A percentile compares a stretch with the other conserved stretches of the same genome.
These are phyloP conservation scores for Takifugu flavidus DNA, from an alignment of 2,113 vertebrate species.

Conservation along the genomic window DNA sequence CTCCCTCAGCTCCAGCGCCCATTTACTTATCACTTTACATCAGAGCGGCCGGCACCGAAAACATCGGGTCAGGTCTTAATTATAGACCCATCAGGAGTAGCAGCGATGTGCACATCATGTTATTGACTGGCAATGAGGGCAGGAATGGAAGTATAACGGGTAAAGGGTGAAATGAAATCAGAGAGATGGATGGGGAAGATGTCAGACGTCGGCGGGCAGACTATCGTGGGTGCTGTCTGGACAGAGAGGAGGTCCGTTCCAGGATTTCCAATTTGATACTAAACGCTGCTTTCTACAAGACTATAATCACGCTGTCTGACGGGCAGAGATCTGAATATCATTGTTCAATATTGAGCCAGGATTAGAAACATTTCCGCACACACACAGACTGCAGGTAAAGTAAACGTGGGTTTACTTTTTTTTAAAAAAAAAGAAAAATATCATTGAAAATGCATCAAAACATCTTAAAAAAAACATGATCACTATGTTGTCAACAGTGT, in stretches of 20 bases:
- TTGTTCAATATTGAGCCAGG: neutral
- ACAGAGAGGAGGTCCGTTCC: neutral
- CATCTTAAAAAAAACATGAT: neutral
- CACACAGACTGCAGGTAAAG: slow-evolving; percentile 4
- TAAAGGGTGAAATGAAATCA: neutral
- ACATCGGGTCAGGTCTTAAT: neutral
- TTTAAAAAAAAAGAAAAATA: no score
- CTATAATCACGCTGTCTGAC: no score
- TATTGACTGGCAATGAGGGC: neutral
- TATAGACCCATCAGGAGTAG: neutral
- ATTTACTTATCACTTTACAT: neutral
- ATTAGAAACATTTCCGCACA: neutral
- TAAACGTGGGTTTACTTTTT: no score
- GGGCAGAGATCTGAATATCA: slow-evolving; percentile 2
- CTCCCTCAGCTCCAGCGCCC: neutral
- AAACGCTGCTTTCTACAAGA: no score
- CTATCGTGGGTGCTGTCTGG: neutral
- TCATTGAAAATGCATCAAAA: neutral
- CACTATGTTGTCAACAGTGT: neutral
- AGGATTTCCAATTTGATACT: no score
- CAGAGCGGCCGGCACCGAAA: neutral
- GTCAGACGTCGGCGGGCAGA: neutral
- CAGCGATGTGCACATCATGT: neutral
- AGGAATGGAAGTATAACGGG: neutral
- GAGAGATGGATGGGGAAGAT: neutral